phyloP scores from a whole-genome alignment of 2,888 invertebrate species.

The Cloeon dipterum region DNA sequence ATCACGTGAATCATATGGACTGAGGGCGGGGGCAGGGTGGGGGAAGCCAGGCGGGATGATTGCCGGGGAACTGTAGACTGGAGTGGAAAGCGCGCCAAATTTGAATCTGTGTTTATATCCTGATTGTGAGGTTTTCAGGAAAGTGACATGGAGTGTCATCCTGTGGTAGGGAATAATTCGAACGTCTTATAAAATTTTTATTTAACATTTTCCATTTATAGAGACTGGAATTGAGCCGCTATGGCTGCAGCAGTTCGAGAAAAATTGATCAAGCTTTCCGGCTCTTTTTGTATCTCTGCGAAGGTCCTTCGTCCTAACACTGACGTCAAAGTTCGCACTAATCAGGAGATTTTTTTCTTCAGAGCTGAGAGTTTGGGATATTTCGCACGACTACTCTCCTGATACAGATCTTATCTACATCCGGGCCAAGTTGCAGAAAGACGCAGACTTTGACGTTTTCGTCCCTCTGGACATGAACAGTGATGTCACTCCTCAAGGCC shows the following conservation, averaged over 20 bases:
- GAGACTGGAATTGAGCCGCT: too few species aligned
- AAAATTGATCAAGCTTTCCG: too few species aligned
- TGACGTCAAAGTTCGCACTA: too few species aligned
- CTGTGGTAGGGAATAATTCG: background rate
- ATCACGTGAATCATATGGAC: conserved; percentile 1
- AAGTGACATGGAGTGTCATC: background rate
- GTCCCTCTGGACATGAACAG: background rate
- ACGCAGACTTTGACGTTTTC: background rate
- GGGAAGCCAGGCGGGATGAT: too few species aligned
- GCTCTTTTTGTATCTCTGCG: background rate
- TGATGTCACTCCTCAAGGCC: background rate
- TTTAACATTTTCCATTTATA: background rate
- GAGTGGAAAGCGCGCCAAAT: too few species aligned
- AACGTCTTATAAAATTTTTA: background rate
- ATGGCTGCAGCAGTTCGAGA: too few species aligned
- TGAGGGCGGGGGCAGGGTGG: too few species aligned
- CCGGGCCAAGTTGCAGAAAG: background rate
- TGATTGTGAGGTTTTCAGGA: too few species aligned
- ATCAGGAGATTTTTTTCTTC: too few species aligned
- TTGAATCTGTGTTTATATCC: too few species aligned
- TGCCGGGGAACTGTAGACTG: too few species aligned
- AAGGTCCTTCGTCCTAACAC: too few species aligned
- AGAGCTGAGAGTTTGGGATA: background rate
- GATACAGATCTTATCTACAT: background rate
- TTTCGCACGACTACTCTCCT: background rate